Evolutionary conservation across 2,797 vertebrate species (phyloP).

Genomic region (Pantherophis alleghaniensis): DNA sequence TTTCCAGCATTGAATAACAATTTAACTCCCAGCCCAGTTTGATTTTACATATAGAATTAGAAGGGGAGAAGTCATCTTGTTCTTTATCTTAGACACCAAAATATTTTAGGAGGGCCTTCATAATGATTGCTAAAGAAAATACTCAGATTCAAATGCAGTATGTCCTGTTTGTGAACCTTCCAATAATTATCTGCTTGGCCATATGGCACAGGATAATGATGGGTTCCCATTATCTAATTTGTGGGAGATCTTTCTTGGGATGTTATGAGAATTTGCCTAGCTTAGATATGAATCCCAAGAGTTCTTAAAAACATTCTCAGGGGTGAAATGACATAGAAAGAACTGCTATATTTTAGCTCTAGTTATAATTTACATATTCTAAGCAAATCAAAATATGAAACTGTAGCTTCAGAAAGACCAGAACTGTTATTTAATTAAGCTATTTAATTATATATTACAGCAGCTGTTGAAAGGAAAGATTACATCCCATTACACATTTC

Average conservation of each 20-base stretch:
- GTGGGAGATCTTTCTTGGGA: not conserved
- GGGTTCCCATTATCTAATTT: not conserved
- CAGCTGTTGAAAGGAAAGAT: constrained; percentile 1
- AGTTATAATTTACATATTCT: not conserved
- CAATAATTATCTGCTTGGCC: not conserved
- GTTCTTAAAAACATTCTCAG: not conserved
- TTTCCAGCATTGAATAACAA: not conserved
- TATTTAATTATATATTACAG: constrained; percentile 23
- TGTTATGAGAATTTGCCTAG: not conserved
- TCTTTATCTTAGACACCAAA: not conserved
- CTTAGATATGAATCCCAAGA: not conserved
- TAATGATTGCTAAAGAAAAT: not conserved
- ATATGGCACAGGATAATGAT: not conserved
- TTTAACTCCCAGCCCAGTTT: not conserved
- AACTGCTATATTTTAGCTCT: not conserved
- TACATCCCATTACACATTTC: constrained; percentile 4
- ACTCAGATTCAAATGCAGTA: not conserved
- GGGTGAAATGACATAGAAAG: not conserved
- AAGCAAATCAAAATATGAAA: not conserved
- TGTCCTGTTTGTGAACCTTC: not conserved
- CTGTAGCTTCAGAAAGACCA: not conserved
- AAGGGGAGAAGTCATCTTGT: not conserved
- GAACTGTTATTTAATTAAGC: constrained; percentile 6
- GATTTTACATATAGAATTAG: not conserved
- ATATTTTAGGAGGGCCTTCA: not conserved